Evolutionary conservation across 2,797 vertebrate species (phyloP), one percentile per base, ranked within the genome.

Genomic region (Cyprinodon diabolis): DNA sequence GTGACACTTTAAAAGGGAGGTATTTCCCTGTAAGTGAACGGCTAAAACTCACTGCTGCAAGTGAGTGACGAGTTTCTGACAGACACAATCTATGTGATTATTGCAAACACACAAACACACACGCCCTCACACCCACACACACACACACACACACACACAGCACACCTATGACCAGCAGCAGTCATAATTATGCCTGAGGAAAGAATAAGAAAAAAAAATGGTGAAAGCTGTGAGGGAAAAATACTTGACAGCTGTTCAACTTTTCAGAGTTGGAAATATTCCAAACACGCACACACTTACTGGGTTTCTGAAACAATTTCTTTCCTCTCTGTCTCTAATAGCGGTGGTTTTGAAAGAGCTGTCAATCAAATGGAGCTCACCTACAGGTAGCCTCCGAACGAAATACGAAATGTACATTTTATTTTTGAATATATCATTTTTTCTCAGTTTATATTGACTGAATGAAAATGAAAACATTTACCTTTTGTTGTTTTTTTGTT

Each of bases 291-390:
- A 51, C 68, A 83, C 57, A 67, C 57, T 73, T 25, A 37, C 4
- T 1, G 21, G 17, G 55, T 60, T 75, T 90, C 87, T 87, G 86
- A 90, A 89, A 88, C 74, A 72, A 76, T 87, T 90, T 88, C 79
- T 82, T 83, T 86, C 81, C 88, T 79, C 78, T 82, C 82, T 80
- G 80, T 49, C 83, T 89, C 75, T 90, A 81, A 85, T 89, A 88
- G 88, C 58, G 71, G 72, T 71, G 74, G 85, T 85, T 89, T 90
- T 86, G 78, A 88, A 82, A 84, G 86, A 77, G 84, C 84, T 87
- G 88, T 84, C 88, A 88, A 76, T 90, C 89, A 89, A 1, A 0
- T 5, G 67, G 67, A 40, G 57, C 71, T 77, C 79, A 82, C 78
- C 77, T 74, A 49, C 76, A 80, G 49, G 68, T 54, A 68, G 37